Conservation (phyloP, 1,140 invertebrate species). For the Saccostrea cuccullata region DNA sequence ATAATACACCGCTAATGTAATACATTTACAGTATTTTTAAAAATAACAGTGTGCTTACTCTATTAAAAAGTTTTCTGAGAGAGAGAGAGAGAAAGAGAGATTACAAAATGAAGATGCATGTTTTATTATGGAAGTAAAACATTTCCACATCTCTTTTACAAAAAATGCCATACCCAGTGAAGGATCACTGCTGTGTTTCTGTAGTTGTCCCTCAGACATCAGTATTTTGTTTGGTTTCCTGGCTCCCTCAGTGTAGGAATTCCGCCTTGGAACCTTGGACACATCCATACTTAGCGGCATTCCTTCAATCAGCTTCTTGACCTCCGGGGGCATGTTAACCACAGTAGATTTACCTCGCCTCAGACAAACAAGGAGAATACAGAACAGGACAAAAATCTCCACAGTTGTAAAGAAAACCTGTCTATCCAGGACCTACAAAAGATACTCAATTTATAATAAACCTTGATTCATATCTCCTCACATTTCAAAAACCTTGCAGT, state of each 20-base stretch:
- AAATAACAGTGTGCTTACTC: too few species aligned
- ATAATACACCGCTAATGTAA: too few species aligned
- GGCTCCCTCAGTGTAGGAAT: conserved; percentile 58
- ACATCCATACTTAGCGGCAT: conserved; percentile 55
- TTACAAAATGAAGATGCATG: background rate
- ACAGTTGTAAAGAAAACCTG: conserved; percentile 81
- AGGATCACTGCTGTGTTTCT: conserved; percentile 59
- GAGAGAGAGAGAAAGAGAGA: too few species aligned
- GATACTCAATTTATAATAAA: conserved; percentile 62
- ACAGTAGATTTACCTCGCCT: conserved; percentile 61
- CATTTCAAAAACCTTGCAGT: too few species aligned
- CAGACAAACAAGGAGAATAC: conserved; percentile 80
- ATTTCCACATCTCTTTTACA: background rate
- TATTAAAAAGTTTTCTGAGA: too few species aligned
- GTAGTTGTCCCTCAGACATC: conserved; percentile 25
- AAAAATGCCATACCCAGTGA: conserved; percentile 54
- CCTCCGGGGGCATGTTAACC: conserved; percentile 58
- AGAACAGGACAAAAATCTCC: conserved; percentile 80
- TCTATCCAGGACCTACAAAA: conserved; percentile 77
- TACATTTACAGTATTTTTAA: too few species aligned
- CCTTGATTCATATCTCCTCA: too few species aligned
- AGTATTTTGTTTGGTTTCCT: conserved; percentile 36
- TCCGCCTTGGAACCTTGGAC: conserved; percentile 49
- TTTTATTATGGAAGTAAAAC: background rate
- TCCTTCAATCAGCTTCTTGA: conserved; percentile 58